Evolutionary conservation across 2,888 invertebrate species (phyloP).

Genomic region (Mythimna vitellina): DNA sequence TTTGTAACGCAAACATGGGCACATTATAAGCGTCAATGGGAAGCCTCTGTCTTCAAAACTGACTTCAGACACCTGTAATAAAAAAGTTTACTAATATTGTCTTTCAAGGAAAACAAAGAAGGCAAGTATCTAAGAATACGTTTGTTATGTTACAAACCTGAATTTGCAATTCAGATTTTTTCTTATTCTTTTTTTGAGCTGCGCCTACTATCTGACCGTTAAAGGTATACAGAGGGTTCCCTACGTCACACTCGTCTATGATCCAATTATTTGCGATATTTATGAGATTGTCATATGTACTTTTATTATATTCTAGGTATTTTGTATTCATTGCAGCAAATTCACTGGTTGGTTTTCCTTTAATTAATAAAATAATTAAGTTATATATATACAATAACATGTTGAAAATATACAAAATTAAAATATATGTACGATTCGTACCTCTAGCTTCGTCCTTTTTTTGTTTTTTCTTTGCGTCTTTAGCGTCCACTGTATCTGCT

Average conservation of each 20-base stretch:
- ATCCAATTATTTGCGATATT: slow-evolving; percentile 86
- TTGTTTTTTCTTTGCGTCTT: slow-evolving; percentile 81
- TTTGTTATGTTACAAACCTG: slow-evolving; percentile 65
- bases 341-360: slow-evolving; percentile 79
- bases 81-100: not conserved
- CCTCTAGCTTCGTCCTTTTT: slow-evolving; percentile 83
- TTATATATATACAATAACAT: not conserved
- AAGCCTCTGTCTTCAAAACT: slow-evolving; percentile 80
- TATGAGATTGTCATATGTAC: slow-evolving; percentile 78
- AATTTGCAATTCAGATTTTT: slow-evolving; percentile 82
- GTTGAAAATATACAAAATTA: not conserved
- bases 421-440: slow-evolving; percentile 35
- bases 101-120: not conserved
- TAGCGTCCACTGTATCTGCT: slow-evolving; percentile 72
- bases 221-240: slow-evolving; percentile 76
- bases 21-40: slow-evolving; percentile 81
- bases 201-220: slow-evolving; percentile 79
- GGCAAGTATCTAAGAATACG: not conserved
- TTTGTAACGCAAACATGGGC: slow-evolving; percentile 80
- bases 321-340: slow-evolving; percentile 77
- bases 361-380: slow-evolving; percentile 32
- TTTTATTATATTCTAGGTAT: slow-evolving; percentile 84
- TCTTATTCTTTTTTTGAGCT: slow-evolving; percentile 81
- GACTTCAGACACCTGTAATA: slow-evolving; percentile 75
- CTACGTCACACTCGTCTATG: slow-evolving; percentile 79